Base-by-base conservation (phyloP, 2,113 vertebrate species). In the Mus pahari region DNA sequence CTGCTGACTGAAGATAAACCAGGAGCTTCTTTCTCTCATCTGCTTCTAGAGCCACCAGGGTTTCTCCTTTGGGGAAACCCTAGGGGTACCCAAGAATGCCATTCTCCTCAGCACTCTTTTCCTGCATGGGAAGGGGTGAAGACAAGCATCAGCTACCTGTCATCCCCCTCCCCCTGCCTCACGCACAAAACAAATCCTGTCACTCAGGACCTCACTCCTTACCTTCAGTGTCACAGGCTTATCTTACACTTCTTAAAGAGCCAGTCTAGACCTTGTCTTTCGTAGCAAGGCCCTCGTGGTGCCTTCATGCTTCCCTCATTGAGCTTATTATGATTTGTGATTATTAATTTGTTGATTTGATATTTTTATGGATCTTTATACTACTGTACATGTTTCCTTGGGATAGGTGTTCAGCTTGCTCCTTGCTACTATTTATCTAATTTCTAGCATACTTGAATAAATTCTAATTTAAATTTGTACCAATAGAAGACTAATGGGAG, bases 61-160 rank as follows among this genome's bases (percentile, higher is more conserved):
- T 39, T 86, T 74, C 83, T 87, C 9, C 33, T 9, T 3, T 5
- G 14, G 26, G 74, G 20, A 53, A 24, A 13, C 19, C 78, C 53
- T 31, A 58, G 20, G 33, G 2, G 7, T 60, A 13, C n/a, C 7
- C 13, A 71, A 60, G 45, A 45, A 48, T 0, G 0, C 0, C 5
- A 1, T 1, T 22, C 24, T n/a, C 26, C 19, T n/a, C 26, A 55
- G 17, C 2, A 64, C 48, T 42, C 42, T 48, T 24, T 36, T n/a
- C 28, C 8, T 20, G 48, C 4, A 33, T 55, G n/a, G 7, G 9
- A 33, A 1, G 24, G 20, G 24, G 1, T 8, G n/a, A 31, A 33
- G 0, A 0, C 3, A 26, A 36, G 14, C 7, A n/a, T 2, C 36
- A 55, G 33, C 22, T n/a, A n/a, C 36, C 36, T 39, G 22, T 28